Conservation (phyloP, 2,888 invertebrate species). For the Diploptera punctata region DNA sequence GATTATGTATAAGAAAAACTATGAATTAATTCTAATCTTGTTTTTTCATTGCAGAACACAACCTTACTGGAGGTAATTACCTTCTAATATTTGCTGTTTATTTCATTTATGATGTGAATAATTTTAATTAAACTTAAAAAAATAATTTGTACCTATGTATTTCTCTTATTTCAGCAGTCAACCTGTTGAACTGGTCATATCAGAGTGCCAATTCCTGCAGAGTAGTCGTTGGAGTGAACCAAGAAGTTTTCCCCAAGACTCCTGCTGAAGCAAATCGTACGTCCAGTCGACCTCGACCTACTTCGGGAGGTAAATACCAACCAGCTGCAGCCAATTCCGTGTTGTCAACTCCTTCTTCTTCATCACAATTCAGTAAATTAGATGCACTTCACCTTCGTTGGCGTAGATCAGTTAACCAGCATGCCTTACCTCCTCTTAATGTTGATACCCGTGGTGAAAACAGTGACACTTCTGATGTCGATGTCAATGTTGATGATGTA, state of each 20-base stretch:
- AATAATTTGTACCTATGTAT: conserved; percentile 9
- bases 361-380: conserved; percentile 30
- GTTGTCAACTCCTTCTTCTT: conserved; percentile 15
- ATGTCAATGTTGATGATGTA: conserved; percentile 37
- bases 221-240: conserved; percentile 81
- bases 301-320: conserved; percentile 60
- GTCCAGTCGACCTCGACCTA: conserved; percentile 68
- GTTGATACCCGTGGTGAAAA: conserved; percentile 16
- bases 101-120: no score
- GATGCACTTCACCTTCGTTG: conserved; percentile 63
- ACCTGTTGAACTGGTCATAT: conserved; percentile 85
- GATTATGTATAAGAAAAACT: no score
- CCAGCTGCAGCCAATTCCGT: conserved; percentile 7
- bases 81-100: no score
- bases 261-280: conserved; percentile 76
- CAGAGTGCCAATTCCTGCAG: conserved; percentile 83
- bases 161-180: conserved; percentile 66
- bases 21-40: no score
- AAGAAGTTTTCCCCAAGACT: conserved; percentile 71
- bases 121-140: conserved; percentile 21
- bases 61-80: no score
- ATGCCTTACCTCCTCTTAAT: conserved; percentile 51
- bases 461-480: conserved; percentile 22
- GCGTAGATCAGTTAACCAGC: conserved; percentile 73
- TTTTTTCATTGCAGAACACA: no score